A percentile compares a stretch with the other conserved stretches of the same genome.
Conservation (phyloP, 2,113 vertebrate species). For the Muntiacus muntjak region DNA sequence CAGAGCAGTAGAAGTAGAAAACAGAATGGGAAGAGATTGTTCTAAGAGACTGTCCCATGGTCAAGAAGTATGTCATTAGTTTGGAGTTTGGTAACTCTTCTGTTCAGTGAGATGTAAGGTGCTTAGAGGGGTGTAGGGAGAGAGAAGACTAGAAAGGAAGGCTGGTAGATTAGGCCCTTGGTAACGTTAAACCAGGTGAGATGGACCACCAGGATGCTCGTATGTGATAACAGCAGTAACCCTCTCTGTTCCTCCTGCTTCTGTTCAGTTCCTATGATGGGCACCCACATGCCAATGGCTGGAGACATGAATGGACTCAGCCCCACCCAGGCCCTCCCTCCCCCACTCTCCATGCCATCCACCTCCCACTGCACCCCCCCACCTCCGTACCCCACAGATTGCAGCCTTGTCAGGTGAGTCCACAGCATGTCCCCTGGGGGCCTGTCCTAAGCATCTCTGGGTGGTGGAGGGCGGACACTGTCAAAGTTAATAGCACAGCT, state of each 20-base stretch:
- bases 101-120: neutral
- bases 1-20: neutral
- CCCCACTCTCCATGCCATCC: constrained; percentile 95
- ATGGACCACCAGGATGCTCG: neutral
- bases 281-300: constrained; percentile 94
- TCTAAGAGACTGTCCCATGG: neutral
- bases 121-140: neutral
- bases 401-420: constrained; percentile 98
- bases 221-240: constrained; percentile 51
- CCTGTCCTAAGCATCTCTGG: constrained; percentile 22
- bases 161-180: neutral
- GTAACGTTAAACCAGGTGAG: neutral
- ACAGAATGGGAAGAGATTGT: neutral
- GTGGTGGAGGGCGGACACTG: constrained; percentile 32
- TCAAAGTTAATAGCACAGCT: neutral
- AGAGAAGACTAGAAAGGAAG: neutral
- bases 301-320: constrained; percentile 97
- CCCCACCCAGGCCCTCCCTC: constrained; percentile 93
- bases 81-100: neutral
- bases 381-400: constrained; percentile 98
- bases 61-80: neutral
- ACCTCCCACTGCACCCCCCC: constrained; percentile 98
- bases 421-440: neutral
- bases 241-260: constrained; percentile 75
- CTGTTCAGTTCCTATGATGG: constrained; percentile 97